Evolutionary conservation across 2,797 vertebrate genomes (phyloP).

Genomic region (Falco rusticolus): DNA sequence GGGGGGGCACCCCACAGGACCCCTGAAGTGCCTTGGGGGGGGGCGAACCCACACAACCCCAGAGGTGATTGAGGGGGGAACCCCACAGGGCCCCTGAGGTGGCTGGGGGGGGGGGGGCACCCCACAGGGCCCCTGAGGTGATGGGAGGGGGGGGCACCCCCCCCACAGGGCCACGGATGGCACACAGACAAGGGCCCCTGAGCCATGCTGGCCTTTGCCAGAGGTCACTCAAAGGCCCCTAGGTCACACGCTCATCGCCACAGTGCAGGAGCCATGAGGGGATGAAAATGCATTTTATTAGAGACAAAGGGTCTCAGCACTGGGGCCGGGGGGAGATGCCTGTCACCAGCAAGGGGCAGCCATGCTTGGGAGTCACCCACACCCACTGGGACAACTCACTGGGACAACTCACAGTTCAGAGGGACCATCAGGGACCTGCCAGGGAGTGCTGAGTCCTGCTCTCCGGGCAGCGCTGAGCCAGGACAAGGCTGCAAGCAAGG

Average conservation of each 20-base stretch:
- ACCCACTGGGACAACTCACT: neutral
- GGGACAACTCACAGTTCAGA: too few species aligned
- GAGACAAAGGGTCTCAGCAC: neutral
- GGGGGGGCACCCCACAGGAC: too few species aligned
- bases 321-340: neutral
- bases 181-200: neutral
- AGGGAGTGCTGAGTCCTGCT: neutral
- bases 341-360: neutral
- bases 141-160: neutral
- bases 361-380: accelerated
- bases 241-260: accelerated
- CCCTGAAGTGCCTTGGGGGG: too few species aligned
- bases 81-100: neutral
- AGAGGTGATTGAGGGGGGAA: too few species aligned
- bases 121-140: neutral
- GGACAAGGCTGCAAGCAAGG: neutral
- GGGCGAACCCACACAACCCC: too few species aligned
- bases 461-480: neutral
- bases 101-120: neutral
- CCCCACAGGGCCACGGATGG: neutral
- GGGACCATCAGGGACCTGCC: accelerated
- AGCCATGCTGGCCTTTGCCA: neutral
- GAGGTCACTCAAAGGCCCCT: neutral
- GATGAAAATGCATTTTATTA: accelerated
- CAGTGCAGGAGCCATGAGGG: neutral